phyloP scores from a whole-genome alignment of 2,888 invertebrate species.

The Phalangium opilio region DNA sequence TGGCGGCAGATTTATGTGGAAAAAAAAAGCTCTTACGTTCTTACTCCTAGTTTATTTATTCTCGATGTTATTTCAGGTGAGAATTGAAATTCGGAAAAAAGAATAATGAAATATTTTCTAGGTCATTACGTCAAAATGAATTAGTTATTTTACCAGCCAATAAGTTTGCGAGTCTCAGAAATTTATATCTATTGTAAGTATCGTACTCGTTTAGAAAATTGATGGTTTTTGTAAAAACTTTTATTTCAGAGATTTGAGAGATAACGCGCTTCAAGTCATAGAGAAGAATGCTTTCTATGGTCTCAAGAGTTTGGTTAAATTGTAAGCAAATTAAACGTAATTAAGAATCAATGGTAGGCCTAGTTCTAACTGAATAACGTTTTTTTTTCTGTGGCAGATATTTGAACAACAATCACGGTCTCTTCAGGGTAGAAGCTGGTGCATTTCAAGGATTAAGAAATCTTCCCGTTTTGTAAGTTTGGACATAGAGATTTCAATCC shows the following conservation, averaged over 20 bases:
- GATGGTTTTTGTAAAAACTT: neutral
- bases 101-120: too few species aligned
- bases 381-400: constrained; percentile 7
- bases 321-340: constrained; percentile 15
- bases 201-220: too few species aligned
- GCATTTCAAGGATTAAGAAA: constrained; percentile 22
- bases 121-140: constrained; percentile 22
- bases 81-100: too few species aligned
- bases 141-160: constrained; percentile 18
- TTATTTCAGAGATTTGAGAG: constrained; percentile 20
- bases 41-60: too few species aligned
- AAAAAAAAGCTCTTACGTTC: too few species aligned
- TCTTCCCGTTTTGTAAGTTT: constrained; percentile 15
- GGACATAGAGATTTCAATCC: neutral
- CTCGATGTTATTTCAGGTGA: too few species aligned
- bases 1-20: too few species aligned
- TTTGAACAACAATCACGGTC: constrained; percentile 21
- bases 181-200: constrained; percentile 22
- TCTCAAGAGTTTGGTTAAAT: constrained; percentile 17
- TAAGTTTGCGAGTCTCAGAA: constrained; percentile 19
- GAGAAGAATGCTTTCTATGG: constrained; percentile 22
- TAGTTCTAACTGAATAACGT: too few species aligned
- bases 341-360: neutral
- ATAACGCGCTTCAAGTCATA: constrained; percentile 20
- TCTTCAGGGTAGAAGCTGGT: constrained; percentile 20